Base-by-base conservation (phyloP, 2,797 vertebrate species). In the Remorina albescens region DNA sequence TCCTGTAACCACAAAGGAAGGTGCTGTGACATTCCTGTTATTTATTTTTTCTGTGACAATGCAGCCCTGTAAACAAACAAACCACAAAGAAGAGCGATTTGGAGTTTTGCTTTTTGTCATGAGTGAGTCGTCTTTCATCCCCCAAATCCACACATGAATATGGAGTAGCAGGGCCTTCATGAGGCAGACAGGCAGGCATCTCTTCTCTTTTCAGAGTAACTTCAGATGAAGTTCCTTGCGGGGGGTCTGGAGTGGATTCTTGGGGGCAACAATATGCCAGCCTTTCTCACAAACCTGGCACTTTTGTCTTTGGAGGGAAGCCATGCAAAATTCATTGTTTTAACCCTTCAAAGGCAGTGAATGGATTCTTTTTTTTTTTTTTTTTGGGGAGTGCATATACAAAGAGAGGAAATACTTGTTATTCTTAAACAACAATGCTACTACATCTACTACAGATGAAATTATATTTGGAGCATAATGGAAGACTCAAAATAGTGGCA, bases 191-290 rank as follows among this genome's bases (percentile, higher is more conserved):
- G 72, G 67, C 79, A 87, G 76, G 65, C 87, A 70, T 84, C 82
- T 86, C 76, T 62, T 81, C 87, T 85, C 62, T 73, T 80, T 82
- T 60, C 70, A 53, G 58, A 74, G 69, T 30, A 81, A 88, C 91
- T 91, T 94, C 93, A 93, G 87, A 91, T 28, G 58, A 65, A 67
- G 34, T 80, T 88, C 85, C 72, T 89, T 59, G 84, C 53, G n/a
- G 92, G 91, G 88, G 92, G 90, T 92, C 91, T 89, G 75, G 55
- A 86, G 80, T 85, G 74, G 67, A 88, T 87, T 91, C 80, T 87
- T 83, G 80, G 86, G 89, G 89, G 82, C 87, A 88, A 67, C 57
- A 53, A 66, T 57, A 69, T 77, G 73, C 84, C 85, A 84, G 67
- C 64, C 59, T 78, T 49, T 79, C 76, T 78, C 82, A 79, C 72